Evolutionary conservation across 2,888 invertebrate species (phyloP).

Genomic region (Napeogenes sylphis): DNA sequence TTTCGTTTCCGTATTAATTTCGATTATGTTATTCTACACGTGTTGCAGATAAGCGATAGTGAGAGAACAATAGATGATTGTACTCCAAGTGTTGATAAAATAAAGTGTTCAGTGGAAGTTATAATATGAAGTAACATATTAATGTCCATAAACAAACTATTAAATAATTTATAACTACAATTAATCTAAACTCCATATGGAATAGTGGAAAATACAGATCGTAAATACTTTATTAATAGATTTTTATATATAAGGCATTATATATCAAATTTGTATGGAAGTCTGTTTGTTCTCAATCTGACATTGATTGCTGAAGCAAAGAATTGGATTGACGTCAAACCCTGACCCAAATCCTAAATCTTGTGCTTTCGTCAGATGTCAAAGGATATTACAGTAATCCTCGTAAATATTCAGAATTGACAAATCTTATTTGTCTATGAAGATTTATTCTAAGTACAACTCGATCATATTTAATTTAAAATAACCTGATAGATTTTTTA

Average conservation of each 20-base stretch:
- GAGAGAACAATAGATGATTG: no score
- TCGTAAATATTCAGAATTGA: not conserved
- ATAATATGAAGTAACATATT: no score
- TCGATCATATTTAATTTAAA: no score
- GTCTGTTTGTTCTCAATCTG: slow-evolving; percentile 12
- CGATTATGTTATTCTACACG: not conserved
- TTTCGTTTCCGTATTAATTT: slow-evolving; percentile 1
- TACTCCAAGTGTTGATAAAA: not conserved
- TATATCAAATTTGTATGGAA: not conserved
- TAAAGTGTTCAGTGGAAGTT: not conserved
- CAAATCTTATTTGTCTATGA: not conserved
- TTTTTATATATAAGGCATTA: no score
- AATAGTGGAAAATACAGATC: no score
- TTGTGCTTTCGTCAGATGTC: slow-evolving; percentile 20
- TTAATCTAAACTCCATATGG: no score
- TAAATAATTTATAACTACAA: no score
- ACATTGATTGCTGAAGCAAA: slow-evolving; percentile 18
- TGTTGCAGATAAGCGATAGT: slow-evolving; percentile 6
- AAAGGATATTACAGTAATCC: slow-evolving; percentile 13
- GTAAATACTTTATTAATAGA: no score
- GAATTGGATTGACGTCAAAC: slow-evolving; percentile 16
- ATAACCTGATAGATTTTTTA: no score
- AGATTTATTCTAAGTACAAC: not conserved
- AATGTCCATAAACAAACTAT: no score
- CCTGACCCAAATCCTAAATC: slow-evolving; percentile 24